phyloP scores from a whole-genome alignment of 2,888 invertebrate species.

The Drosophila silvestris region DNA sequence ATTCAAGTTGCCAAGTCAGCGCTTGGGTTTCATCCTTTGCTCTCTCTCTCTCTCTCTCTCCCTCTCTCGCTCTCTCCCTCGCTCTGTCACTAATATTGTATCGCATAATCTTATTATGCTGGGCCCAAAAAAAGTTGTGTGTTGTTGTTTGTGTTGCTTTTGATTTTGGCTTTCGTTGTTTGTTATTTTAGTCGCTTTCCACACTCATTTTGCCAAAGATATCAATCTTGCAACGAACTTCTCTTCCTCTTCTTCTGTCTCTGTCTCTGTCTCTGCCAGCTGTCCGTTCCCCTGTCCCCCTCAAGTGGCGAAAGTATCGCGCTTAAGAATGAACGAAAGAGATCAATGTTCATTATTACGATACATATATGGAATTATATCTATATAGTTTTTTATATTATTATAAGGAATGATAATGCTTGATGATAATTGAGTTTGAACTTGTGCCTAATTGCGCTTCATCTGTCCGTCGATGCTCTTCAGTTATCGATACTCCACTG shows the following conservation, averaged over 20 bases:
- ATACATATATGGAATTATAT: neutral
- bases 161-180: slow-evolving; percentile 34
- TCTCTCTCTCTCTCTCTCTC: slow-evolving; percentile 1
- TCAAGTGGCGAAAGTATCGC: slow-evolving; percentile 47
- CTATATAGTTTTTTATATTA: neutral
- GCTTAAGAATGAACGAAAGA: neutral
- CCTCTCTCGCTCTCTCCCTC: too few relatives aligned
- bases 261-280: slow-evolving; percentile 28
- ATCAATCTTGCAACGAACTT: slow-evolving; percentile 42
- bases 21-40: slow-evolving; percentile 45
- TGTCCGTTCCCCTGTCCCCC: slow-evolving; percentile 29
- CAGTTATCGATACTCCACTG: neutral
- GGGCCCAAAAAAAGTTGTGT: slow-evolving; percentile 26
- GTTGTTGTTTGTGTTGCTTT: slow-evolving; percentile 26
- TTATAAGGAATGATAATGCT: neutral
- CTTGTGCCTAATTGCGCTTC: neutral
- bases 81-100: slow-evolving; percentile 13
- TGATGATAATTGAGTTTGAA: neutral
- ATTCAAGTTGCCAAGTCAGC: slow-evolving; percentile 66
- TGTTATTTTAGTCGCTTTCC: slow-evolving; percentile 61
- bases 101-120: slow-evolving; percentile 74
- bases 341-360: neutral
- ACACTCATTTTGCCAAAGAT: slow-evolving; percentile 62
- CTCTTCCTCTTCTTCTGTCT: slow-evolving; percentile 38
- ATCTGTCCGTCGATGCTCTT: neutral